Evolutionary conservation across 2,888 invertebrate genomes (phyloP).

Genomic region (Pyrocoelia pectoralis): DNA sequence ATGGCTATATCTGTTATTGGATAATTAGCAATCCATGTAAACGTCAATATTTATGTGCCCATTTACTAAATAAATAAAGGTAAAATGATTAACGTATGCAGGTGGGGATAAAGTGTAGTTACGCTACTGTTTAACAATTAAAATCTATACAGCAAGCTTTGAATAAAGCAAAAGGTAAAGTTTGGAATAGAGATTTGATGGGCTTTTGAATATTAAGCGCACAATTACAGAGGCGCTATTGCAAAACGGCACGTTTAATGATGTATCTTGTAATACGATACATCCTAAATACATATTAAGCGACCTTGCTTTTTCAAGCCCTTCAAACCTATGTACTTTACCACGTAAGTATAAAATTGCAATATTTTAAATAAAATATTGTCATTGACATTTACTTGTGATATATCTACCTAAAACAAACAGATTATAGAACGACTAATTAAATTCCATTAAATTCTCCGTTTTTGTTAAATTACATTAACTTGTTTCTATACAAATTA

Average conservation of each 20-base stretch:
- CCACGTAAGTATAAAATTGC: slow-evolving; percentile 14
- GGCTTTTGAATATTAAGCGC: slow-evolving; percentile 35
- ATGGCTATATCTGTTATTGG: too few species aligned
- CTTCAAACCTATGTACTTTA: not conserved
- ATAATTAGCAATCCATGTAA: not conserved
- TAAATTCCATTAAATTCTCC: too few species aligned
- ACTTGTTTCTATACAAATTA: too few species aligned
- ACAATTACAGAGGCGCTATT: slow-evolving; percentile 34
- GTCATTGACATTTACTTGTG: too few species aligned
- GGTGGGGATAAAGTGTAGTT: slow-evolving; percentile 24
- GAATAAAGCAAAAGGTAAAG: slow-evolving; percentile 33
- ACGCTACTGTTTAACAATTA: slow-evolving; percentile 29
- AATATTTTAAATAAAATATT: too few species aligned
- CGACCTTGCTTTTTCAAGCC: slow-evolving; percentile 16
- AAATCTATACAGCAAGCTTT: slow-evolving; percentile 28
- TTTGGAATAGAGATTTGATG: slow-evolving; percentile 32
- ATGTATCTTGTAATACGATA: slow-evolving; percentile 22
- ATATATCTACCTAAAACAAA: too few species aligned
- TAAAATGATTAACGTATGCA: slow-evolving; percentile 19
- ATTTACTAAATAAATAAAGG: slow-evolving; percentile 1
- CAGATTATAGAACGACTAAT: too few species aligned
- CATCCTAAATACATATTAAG: slow-evolving; percentile 14
- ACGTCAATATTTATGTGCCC: not conserved
- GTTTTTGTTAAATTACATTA: too few species aligned
- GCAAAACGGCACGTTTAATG: slow-evolving; percentile 33